Evolutionary conservation across 2,797 vertebrate species (phyloP).

Genomic region (Lepilemur ruficaudatus): DNA sequence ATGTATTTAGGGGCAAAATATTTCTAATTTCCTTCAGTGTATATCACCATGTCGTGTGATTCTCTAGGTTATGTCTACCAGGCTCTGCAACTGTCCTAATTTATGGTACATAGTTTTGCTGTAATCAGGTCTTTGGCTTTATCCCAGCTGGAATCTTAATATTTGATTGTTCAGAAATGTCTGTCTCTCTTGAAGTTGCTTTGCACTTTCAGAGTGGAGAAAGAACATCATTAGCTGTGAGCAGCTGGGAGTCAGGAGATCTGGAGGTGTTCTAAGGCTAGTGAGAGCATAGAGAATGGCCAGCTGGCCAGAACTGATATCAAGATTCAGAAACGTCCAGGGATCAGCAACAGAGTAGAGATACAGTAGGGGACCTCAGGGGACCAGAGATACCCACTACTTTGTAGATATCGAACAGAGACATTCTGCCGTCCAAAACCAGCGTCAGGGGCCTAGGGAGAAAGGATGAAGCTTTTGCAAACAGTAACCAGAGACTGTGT

Average conservation of each 20-base stretch:
- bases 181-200: background rate
- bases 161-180: background rate
- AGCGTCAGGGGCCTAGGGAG: background rate
- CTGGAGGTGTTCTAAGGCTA: background rate
- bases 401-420: background rate
- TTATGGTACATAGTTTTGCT: background rate
- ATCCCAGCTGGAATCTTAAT: background rate
- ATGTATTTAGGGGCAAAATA: background rate
- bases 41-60: background rate
- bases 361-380: background rate
- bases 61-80: background rate
- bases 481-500: background rate
- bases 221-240: background rate
- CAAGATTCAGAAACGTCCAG: background rate
- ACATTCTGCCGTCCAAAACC: background rate
- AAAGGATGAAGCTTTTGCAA: background rate
- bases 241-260: background rate
- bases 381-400: background rate
- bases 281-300: background rate
- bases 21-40: background rate
- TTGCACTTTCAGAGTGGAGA: background rate
- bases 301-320: background rate
- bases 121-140: background rate
- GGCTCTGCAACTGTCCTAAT: background rate
- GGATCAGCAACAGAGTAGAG: background rate